These are phyloP conservation scores for Argyresthia goedartella DNA, from an alignment of 2,888 invertebrate species.

Conservation along the genomic window DNA sequence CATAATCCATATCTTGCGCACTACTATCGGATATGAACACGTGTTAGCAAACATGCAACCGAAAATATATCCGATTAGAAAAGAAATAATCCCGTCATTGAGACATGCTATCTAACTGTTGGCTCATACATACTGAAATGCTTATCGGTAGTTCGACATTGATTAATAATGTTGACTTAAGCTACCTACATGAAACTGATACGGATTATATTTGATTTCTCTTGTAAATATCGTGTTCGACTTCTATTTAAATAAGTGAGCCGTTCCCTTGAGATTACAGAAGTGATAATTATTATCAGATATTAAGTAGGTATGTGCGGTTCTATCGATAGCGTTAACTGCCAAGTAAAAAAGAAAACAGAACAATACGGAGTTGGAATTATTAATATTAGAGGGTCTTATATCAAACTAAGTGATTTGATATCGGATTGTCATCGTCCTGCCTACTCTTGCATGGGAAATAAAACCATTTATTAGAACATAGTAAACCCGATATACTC, in stretches of 20 bases:
- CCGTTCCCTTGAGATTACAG: background rate
- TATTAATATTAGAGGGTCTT: too few species aligned
- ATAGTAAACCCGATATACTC: too few species aligned
- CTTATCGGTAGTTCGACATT: background rate
- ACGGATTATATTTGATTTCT: slow-evolving; percentile 4
- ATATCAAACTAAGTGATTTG: too few species aligned
- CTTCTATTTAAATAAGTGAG: background rate
- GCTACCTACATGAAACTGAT: background rate
- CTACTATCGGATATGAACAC: slow-evolving; percentile 24
- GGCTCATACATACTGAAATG: background rate
- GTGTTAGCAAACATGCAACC: slow-evolving; percentile 43
- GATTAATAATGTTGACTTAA: slow-evolving; percentile 1
- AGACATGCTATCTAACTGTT: slow-evolving; percentile 15
- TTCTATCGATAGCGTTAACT: too few species aligned
- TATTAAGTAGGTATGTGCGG: background rate
- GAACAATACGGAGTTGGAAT: too few species aligned
- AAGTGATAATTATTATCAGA: background rate
- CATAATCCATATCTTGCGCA: too few species aligned
- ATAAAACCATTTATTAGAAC: too few species aligned
- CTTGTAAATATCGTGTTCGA: background rate
- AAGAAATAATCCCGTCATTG: slow-evolving; percentile 52
- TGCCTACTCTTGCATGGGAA: too few species aligned
- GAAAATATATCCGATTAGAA: slow-evolving; percentile 22
- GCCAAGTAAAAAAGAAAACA: too few species aligned
- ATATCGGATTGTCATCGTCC: too few species aligned